Conservation (phyloP, 2,888 invertebrate species). For the Hofmannophila pseudospretella region DNA sequence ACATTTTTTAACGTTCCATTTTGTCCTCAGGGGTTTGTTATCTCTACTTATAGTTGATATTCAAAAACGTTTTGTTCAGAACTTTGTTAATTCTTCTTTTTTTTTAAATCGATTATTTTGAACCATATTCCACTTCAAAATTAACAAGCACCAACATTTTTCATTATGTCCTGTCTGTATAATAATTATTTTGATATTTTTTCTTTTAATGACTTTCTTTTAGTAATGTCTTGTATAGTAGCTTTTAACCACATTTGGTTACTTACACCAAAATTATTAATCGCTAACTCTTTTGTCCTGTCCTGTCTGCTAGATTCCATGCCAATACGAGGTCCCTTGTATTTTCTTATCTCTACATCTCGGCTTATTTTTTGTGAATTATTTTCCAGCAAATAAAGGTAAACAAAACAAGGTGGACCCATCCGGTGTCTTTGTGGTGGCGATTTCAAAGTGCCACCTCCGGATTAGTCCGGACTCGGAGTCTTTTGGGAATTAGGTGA, state of each 20-base stretch:
- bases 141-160: too few species aligned
- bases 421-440: conserved; percentile 53
- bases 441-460: background rate
- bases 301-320: conserved; percentile 8
- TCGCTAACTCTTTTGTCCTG: too few species aligned
- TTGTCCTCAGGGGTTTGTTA: conserved; percentile 2
- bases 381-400: conserved; percentile 53
- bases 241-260: too few species aligned
- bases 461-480: background rate
- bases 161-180: too few species aligned
- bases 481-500: background rate
- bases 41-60: background rate
- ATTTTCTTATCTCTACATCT: conserved; percentile 44
- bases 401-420: conserved; percentile 49
- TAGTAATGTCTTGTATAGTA: too few species aligned
- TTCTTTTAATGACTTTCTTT: too few species aligned
- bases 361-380: conserved; percentile 44
- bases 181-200: too few species aligned
- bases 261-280: too few species aligned
- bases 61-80: too few species aligned
- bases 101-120: too few species aligned
- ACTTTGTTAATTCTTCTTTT: too few species aligned
- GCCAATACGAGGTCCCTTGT: conserved; percentile 13
- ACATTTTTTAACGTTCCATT: conserved; percentile 2
- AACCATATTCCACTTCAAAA: too few species aligned